Evolutionary conservation across 2,797 vertebrate species (phyloP), one percentile per base, ranked within the genome.

Genomic region (Ispidina picta): DNA sequence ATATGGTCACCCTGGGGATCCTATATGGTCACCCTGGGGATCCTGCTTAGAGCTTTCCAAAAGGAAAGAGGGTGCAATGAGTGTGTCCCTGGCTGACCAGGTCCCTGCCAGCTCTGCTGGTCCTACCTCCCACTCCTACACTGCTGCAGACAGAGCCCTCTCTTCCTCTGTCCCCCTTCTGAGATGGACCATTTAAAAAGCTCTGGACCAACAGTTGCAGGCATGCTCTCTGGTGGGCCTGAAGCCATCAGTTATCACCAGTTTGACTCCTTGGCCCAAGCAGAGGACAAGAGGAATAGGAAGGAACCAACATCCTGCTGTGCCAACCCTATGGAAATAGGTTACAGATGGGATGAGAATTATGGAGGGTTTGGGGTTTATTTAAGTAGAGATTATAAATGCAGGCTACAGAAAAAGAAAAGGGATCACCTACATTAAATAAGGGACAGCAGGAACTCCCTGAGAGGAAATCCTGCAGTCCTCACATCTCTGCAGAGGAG

Each of bases 321-420:
- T 21, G 56, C 52, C 3, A 3, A 1, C 6, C 29, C 19, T 7
- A 10, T 5, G 10, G 35, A 33, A 33, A 20, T 29, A 0, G 0
- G 6, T 18, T 23, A 28, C 55, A 15, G 52, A 4, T 0, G 3
- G 58, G 39, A 20, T 6, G 16, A 74, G 31, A 73, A 8, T 21
- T 0, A 1, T 2, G 9, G 11, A 35, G 23, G 33, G 8, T 8
- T 29, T 25, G 37, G 37, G 37, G 37, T 15, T 37, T 59, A 37
- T 59, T 21, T 6, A 26, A 49, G 31, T 11, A 25, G 31, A 75
- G 39, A 3, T 26, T 31, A 44, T 49, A 19, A 31, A 43, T 7
- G 20, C 13, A 19, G 16, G 20, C 6, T 20, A 46, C 78, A 70
- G 54, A 19, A 41, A 49, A 63, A 70, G 54, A 19, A 41, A 52